Evolutionary conservation across 2,113 vertebrate species (phyloP).

Genomic region (human (Homo sapiens)): DNA sequence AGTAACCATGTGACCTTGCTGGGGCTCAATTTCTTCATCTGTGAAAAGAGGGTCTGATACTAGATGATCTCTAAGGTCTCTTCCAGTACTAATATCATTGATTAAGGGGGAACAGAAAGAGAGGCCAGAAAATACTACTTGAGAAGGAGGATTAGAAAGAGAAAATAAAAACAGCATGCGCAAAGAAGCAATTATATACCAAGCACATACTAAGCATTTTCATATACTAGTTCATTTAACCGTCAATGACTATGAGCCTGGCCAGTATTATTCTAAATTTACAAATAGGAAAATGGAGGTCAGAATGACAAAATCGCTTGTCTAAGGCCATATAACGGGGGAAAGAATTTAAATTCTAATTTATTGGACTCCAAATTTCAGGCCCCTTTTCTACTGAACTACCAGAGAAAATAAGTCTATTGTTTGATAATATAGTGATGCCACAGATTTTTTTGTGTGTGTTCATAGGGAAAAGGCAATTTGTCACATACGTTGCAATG

Average conservation of each 20-base stretch:
- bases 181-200: neutral
- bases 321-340: neutral
- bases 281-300: neutral
- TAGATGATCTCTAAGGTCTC: neutral
- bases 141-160: neutral
- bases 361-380: neutral
- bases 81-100: neutral
- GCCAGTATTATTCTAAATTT: neutral
- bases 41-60: neutral
- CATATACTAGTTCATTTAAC: neutral
- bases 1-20: neutral
- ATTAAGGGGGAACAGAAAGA: neutral
- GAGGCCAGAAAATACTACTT: neutral
- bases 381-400: neutral
- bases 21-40: neutral
- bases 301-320: neutral
- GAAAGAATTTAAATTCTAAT: conserved; percentile 14
- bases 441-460: neutral
- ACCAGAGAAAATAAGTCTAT: neutral
- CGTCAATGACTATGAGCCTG: neutral
- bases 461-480: neutral
- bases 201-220: neutral
- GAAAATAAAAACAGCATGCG: neutral
- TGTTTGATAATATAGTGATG: neutral
- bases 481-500: neutral